phyloP scores from a whole-genome alignment of 1,140 invertebrate species.

The Bombus confusus region DNA sequence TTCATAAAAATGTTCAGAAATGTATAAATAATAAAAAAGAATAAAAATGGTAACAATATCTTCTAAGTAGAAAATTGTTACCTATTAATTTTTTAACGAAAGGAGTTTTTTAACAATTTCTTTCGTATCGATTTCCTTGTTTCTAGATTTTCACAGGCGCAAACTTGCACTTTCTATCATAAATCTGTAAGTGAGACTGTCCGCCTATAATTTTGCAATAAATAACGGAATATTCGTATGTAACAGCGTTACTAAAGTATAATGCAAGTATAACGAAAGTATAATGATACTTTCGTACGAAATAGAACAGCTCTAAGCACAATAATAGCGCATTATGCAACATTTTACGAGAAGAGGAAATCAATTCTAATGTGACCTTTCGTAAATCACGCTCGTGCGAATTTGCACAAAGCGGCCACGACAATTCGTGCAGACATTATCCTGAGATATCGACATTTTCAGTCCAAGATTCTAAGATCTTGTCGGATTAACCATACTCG shows the following conservation, averaged over 20 bases:
- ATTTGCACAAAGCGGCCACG: background rate
- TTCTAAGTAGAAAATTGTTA: too few relatives aligned
- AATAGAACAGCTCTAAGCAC: background rate
- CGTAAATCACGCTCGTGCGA: conserved; percentile 15
- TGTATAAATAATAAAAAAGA: background rate
- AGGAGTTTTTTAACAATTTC: too few relatives aligned
- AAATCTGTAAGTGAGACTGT: too few relatives aligned
- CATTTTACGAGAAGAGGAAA: background rate
- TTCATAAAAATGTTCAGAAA: too few relatives aligned
- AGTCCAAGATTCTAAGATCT: conserved; percentile 1
- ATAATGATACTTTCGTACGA: background rate
- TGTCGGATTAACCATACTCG: background rate
- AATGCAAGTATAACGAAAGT: background rate
- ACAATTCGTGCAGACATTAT: conserved; percentile 12
- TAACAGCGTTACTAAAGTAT: background rate
- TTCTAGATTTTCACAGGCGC: too few relatives aligned
- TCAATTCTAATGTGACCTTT: conserved; percentile 31
- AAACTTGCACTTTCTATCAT: too few relatives aligned
- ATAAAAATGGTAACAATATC: background rate
- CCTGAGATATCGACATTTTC: conserved; percentile 4
- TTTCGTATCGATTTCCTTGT: too few relatives aligned
- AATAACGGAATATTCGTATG: too few relatives aligned
- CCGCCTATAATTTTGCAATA: too few relatives aligned
- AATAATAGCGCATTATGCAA: conserved; percentile 4
- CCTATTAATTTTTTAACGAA: background rate